A percentile compares a stretch with the other conserved stretches of the same genome.
phyloP scores from a whole-genome alignment of 2,113 vertebrate genomes.

The Helogale parvula region DNA sequence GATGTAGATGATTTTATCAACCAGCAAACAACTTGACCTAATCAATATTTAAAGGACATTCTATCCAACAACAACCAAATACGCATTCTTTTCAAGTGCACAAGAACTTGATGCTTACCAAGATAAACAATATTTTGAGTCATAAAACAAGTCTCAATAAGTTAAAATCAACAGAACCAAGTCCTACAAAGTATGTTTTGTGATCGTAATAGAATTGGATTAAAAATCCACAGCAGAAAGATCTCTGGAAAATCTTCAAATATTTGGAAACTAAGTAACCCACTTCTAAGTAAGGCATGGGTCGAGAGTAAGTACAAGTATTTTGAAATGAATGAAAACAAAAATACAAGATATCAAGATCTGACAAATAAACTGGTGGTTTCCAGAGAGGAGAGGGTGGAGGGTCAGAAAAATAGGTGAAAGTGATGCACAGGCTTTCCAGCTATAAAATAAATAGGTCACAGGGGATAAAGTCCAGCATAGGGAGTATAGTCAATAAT shows the following conservation, averaged over 20 bases:
- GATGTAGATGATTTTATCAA: background rate
- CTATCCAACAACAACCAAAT: background rate
- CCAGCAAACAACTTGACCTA: background rate
- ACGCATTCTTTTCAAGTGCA: background rate
- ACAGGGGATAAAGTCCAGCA: background rate
- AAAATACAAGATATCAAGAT: background rate
- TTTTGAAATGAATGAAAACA: slow-evolving; percentile 30
- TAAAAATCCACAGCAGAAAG: slow-evolving; percentile 6
- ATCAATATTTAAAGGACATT: background rate
- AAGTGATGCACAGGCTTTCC: background rate
- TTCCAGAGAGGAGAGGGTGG: background rate
- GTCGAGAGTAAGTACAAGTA: slow-evolving; percentile 21
- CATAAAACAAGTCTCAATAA: slow-evolving; percentile 25
- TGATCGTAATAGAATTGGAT: slow-evolving; percentile 4
- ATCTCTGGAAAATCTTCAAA: slow-evolving; percentile 22
- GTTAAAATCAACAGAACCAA: slow-evolving; percentile 15
- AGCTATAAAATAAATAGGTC: background rate
- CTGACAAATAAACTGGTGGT: background rate
- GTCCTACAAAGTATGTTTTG: background rate
- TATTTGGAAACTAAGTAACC: background rate
- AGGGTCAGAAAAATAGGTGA: background rate
- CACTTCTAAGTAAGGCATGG: background rate
- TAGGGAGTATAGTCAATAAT: background rate
- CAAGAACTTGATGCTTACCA: background rate
- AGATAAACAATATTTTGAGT: slow-evolving; percentile 9